Evolutionary conservation across 2,797 vertebrate genomes (phyloP), one percentile per base, ranked within the genome.

Genomic region (Podarcis lilfordi): DNA sequence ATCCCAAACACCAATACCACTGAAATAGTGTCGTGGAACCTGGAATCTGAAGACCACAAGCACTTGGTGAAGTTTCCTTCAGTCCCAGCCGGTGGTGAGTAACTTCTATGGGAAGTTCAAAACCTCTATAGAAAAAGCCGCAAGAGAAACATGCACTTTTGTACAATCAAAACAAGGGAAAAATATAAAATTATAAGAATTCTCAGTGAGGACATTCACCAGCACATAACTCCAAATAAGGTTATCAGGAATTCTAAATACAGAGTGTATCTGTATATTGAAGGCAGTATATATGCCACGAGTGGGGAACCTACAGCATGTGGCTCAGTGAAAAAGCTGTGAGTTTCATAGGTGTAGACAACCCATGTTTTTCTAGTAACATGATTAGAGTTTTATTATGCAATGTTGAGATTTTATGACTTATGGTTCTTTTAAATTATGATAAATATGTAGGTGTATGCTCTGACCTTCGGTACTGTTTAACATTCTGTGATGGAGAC

Each of bases 1-100:
- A 84, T 95, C 23, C 76, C 79, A 85, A 89, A 90, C 40, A 95
- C 78, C 3, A 84, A 89, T 59, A 92, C 94, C 88, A 96, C 96
- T 35, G 96, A 96, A 86, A 95, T 97, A 84, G 89, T 95, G 86
- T 92, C 94, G 76, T 97, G 97, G 96, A 97, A 97, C 95, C 87
- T 96, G 82, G 94, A 97, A 89, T 96, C 96, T 25, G 96, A 97
- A 94, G 97, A 97, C 35, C 95, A 96, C 90, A 96, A 97, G 85
- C 95, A 96, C 81, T 77, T 96, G 61, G 94, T 92, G 35, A 96
- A 91, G 71, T 95, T 96, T 87, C 91, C 95, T 29, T 96, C 94
- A 72, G 82, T 96, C 72, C 81, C 92, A 35, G 86, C 50, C 83
- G 91, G 82, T 94, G 95, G 96, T 96, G 85, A 92, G 94, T 86